These are phyloP conservation scores for Circaetus cinerascens DNA, from an alignment of 2,113 vertebrate species.

Conservation along the genomic window DNA sequence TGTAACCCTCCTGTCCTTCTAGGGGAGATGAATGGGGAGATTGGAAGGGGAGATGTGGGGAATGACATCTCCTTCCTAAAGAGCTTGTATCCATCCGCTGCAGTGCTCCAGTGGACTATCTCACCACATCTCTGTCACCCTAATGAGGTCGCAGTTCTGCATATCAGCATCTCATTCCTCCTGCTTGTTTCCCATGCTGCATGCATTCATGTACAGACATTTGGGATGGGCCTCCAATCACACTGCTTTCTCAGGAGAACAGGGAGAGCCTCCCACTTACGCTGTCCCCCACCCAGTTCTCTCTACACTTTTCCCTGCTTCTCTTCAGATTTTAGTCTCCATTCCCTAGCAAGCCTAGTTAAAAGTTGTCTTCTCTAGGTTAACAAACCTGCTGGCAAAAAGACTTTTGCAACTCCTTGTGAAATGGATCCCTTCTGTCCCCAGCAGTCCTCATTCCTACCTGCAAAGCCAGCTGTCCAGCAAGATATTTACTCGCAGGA, in stretches of 20 bases:
- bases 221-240: background rate
- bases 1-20: background rate
- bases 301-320: background rate
- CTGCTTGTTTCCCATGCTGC: background rate
- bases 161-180: background rate
- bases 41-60: background rate
- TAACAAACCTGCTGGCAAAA: background rate
- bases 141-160: background rate
- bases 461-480: background rate
- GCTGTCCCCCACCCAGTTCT: background rate
- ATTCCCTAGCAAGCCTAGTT: background rate
- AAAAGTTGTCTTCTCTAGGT: background rate
- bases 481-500: background rate
- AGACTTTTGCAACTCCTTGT: background rate
- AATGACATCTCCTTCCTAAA: background rate
- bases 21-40: background rate
- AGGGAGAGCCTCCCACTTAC: background rate
- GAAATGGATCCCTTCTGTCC: background rate
- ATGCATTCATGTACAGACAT: background rate
- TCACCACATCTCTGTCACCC: background rate
- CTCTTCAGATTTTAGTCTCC: background rate
- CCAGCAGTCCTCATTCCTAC: background rate
- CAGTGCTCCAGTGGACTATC: background rate
- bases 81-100: background rate
- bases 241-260: background rate